Percentiles rank a stretch among this genome's conserved stretches.
These are phyloP conservation scores for Ciconia stormi DNA, from an alignment of 2,113 vertebrate genomes.

Conservation along the genomic window DNA sequence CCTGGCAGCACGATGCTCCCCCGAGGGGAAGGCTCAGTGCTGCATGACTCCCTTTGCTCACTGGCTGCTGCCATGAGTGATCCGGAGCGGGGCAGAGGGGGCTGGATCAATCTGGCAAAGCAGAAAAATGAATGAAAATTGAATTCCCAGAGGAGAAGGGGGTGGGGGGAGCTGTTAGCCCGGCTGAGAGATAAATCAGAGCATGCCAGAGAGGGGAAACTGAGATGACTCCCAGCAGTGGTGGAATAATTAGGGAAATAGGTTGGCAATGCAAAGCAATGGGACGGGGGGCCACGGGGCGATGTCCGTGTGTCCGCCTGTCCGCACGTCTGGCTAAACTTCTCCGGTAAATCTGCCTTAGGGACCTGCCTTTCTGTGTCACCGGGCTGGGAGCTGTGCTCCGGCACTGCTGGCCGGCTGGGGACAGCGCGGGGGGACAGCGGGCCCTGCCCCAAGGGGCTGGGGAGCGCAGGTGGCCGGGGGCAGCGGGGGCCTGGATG, in stretches of 20 bases:
- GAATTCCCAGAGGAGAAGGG: slow-evolving; percentile 70
- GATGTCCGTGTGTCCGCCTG: background rate
- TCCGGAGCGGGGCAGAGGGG: slow-evolving; percentile 70
- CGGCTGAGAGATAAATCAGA: slow-evolving; percentile 78
- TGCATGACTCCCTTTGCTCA: background rate
- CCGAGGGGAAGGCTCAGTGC: background rate
- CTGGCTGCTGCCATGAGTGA: slow-evolving; percentile 46
- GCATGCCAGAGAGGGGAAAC: slow-evolving; percentile 24
- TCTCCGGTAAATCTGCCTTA: background rate
- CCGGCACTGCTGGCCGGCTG: accelerated
- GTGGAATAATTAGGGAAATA: slow-evolving; percentile 73
- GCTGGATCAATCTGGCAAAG: slow-evolving; percentile 72
- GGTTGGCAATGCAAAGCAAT: slow-evolving; percentile 65
- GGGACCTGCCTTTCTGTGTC: background rate
- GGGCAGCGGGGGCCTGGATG: accelerated
- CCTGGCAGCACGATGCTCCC: background rate
- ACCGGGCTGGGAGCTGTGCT: background rate
- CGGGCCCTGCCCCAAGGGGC: background rate
- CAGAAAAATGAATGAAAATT: slow-evolving; percentile 84
- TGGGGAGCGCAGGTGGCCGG: slow-evolving; percentile 2
- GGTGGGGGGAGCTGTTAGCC: slow-evolving; percentile 64
- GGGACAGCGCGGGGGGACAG: accelerated
- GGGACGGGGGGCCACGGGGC: background rate
- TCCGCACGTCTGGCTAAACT: background rate
- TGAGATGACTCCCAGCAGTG: slow-evolving; percentile 42